Base-by-base conservation (phyloP, 2,113 vertebrate genomes). In the Sinocyclocheilus grahami region DNA sequence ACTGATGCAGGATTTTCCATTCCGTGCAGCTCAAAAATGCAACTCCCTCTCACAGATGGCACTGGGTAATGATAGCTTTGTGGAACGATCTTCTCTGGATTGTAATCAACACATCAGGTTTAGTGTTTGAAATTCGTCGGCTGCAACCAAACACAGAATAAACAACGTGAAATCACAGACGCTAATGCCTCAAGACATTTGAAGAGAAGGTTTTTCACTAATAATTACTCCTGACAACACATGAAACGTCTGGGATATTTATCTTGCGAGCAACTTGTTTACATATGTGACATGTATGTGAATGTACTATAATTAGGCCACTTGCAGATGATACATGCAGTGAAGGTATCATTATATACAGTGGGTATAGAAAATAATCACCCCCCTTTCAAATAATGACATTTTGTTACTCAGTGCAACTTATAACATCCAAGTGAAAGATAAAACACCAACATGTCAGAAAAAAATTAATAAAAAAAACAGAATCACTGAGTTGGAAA, bases 41-140 rank as follows among this genome's bases (percentile, higher is more conserved):
- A 39, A 11, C 77, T 60, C 53, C 74, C 10, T 60, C 18, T 60
- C 3, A 11, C 53, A 78, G 53, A 78, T 60, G 77, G 20, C 30
- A 22, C 53, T 5, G 77, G 18, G 11, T 60, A 78, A 78, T 78
- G 55, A 78, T 37, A 78, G 77, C 77, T 39, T 78, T 60, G 77
- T 78, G 77, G 12, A 22, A 37, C 16, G 5, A 12, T 39, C 53
- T 78, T 9, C 24, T 53, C 75, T 60, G 77, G 51, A n/a, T 78
- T 60, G 53, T 78, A 78, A 78, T 78, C 53, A 78, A 60, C n/a
- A 0, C 74, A 16, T 76, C 74, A 76, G 10, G 24, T 58, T 53
- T 60, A 20, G 53, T 78, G 77, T 60, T 37, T 39, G 20, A 58
- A 53, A 78, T 10, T 6, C 53, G 27, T 27, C 16, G 1, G 27